Percentiles rank a stretch among this genome's conserved stretches.
Evolutionary conservation across 2,888 invertebrate genomes (phyloP).

Genomic region (Epinotia nisella): DNA sequence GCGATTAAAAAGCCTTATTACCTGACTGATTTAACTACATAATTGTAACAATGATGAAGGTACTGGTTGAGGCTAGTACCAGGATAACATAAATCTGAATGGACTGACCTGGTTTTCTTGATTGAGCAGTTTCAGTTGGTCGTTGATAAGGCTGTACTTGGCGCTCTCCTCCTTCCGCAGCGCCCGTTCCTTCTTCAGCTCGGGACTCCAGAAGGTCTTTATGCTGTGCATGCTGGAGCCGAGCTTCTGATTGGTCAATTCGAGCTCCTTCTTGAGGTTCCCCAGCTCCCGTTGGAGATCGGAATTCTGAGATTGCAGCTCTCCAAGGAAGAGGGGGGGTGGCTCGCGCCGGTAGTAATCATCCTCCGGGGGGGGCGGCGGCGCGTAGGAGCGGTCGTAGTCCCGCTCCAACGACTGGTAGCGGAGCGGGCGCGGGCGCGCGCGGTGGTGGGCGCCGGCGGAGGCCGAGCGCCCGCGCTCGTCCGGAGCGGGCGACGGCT

Average conservation of each 20-base stretch:
- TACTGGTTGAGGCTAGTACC: neutral
- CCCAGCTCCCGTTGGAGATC: constrained; percentile 96
- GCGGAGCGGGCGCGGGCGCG: constrained; percentile 90
- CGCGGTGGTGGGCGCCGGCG: constrained; percentile 89
- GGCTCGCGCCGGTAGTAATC: constrained; percentile 84
- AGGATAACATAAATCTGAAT: constrained; percentile 27
- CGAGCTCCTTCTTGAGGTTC: constrained; percentile 96
- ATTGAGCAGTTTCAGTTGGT: constrained; percentile 97
- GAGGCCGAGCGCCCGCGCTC: constrained; percentile 91
- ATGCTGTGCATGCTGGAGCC: constrained; percentile 99
- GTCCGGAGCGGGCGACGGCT: constrained; percentile 92
- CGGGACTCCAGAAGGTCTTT: constrained; percentile 99
- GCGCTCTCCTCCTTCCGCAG: constrained; percentile 98
- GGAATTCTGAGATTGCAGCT: constrained; percentile 96
- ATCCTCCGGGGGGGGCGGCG: constrained; percentile 91
- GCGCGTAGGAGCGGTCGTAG: constrained; percentile 94
- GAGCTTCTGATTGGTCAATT: constrained; percentile 98
- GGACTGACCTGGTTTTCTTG: constrained; percentile 96
- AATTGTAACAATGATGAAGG: neutral
- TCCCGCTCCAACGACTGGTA: constrained; percentile 92
- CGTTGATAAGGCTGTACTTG: constrained; percentile 97
- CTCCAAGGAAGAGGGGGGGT: constrained; percentile 90
- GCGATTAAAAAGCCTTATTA: neutral
- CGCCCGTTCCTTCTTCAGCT: constrained; percentile 98
- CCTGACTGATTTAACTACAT: neutral